Evolutionary conservation across 2,888 invertebrate species (phyloP).

Genomic region (Thumatha senex): DNA sequence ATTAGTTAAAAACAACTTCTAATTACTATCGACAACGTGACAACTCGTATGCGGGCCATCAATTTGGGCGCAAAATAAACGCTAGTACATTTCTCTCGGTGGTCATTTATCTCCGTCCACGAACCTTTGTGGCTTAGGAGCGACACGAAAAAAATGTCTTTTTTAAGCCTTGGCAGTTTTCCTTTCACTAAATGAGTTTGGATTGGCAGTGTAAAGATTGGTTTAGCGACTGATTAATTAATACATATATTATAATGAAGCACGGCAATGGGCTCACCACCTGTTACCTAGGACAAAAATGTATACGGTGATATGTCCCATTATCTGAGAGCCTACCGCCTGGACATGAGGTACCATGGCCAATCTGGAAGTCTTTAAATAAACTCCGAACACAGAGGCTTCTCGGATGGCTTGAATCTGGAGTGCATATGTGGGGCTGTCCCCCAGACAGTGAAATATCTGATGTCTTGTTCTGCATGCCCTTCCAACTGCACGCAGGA

Average conservation of each 20-base stretch:
- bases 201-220: background rate
- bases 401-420: too few relatives aligned
- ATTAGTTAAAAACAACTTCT: slow-evolving; percentile 3
- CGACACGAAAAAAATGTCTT: slow-evolving; percentile 41
- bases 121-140: slow-evolving; percentile 40
- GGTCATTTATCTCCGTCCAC: slow-evolving; percentile 56
- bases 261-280: too few relatives aligned
- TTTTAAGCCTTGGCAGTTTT: slow-evolving; percentile 15
- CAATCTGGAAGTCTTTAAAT: too few relatives aligned
- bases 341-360: too few relatives aligned
- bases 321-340: too few relatives aligned
- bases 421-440: too few relatives aligned
- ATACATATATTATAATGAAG: background rate
- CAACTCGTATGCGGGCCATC: slow-evolving; percentile 42
- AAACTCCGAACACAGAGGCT: too few relatives aligned
- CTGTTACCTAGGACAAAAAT: too few relatives aligned
- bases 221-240: background rate
- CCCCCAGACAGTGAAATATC: too few relatives aligned
- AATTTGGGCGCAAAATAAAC: slow-evolving; percentile 60
- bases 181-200: background rate
- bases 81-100: slow-evolving; percentile 50
- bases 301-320: too few relatives aligned
- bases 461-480: too few relatives aligned
- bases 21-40: slow-evolving; percentile 26
- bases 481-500: too few relatives aligned